Percentiles rank a stretch among this genome's conserved stretches.
These are phyloP conservation scores for Augiades crinisus DNA, from an alignment of 2,888 invertebrate species.

Conservation along the genomic window DNA sequence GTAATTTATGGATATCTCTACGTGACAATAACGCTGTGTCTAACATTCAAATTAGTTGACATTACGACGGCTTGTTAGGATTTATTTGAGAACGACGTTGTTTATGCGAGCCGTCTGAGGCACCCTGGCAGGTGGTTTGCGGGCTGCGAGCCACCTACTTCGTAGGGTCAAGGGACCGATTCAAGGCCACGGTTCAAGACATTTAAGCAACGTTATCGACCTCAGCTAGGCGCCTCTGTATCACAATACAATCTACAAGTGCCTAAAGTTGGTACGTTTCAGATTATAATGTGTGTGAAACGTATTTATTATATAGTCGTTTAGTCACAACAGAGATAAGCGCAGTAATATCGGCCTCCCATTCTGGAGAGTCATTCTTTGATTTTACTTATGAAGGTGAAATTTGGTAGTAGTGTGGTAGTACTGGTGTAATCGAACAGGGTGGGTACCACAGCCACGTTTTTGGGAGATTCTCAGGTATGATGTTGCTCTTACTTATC, in stretches of 20 bases:
- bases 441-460: too few relatives aligned
- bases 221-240: slow-evolving; percentile 52
- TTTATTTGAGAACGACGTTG: slow-evolving; percentile 30
- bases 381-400: too few relatives aligned
- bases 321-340: too few relatives aligned
- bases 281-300: too few relatives aligned
- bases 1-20: neutral
- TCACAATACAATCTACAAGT: slow-evolving; percentile 20
- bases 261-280: neutral
- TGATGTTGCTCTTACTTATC: too few relatives aligned
- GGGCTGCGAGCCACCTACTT: slow-evolving; percentile 44
- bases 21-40: neutral
- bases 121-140: slow-evolving; percentile 64
- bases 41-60: neutral
- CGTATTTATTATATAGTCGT: too few relatives aligned
- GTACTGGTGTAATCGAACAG: too few relatives aligned
- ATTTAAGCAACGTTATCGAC: slow-evolving; percentile 60
- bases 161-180: slow-evolving; percentile 69
- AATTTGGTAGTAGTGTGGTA: too few relatives aligned
- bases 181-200: slow-evolving; percentile 64
- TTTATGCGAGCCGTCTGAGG: slow-evolving; percentile 43
- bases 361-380: too few relatives aligned
- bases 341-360: too few relatives aligned
- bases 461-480: too few relatives aligned
- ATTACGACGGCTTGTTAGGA: neutral